Evolutionary conservation across 2,113 vertebrate genomes (phyloP), one percentile per base, ranked within the genome.

Genomic region (Miniopterus natalensis): DNA sequence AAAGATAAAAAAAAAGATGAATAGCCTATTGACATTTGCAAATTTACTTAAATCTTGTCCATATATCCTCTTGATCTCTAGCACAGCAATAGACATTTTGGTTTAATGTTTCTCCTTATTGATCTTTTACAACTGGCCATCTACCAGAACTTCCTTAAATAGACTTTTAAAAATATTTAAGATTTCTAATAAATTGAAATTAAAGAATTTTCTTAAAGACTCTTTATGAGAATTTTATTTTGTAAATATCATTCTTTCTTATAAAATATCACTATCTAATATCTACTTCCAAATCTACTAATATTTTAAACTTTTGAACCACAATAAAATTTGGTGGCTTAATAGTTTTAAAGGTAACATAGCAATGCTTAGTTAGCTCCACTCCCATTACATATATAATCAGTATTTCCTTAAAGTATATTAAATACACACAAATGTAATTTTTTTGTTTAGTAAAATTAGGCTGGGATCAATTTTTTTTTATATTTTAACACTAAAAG

Each of bases 171-270:
- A 94, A 79, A 36, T 27, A 73, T 49, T 59, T 93, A 94, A 71
- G 2, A 59, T 59, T 95, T 73, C 17, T 80, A 86, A 55, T 14
- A 68, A 92, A 42, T 40, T 73, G 12, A 81, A 73, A 45, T 21
- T 8, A 3, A 90, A 55, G 21, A 55, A 29, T 40, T 71, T 84
- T 73, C 8, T 65, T 65, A 31, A 65, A 21, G 80, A 7, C 42
- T 65, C 2, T 81, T 71, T 40, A 21, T 61, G 23, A 95, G 12
- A 89, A 77, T 75, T 93, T 89, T 89, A 86, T 73, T 85, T 77
- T 89, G 4, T 45, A 36, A 49, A 57, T 88, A 63, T 23, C 40
- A 79, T 73, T 75, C 55, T 31, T 63, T 78, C 21, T 70, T 27
- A 75, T 47, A 85, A 92, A 81, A 70, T 5, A 81, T 25, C 29